Evolutionary conservation across 2,113 vertebrate species (phyloP), one percentile per base, ranked within the genome.

Genomic region (Datnioides undecimradiatus): DNA sequence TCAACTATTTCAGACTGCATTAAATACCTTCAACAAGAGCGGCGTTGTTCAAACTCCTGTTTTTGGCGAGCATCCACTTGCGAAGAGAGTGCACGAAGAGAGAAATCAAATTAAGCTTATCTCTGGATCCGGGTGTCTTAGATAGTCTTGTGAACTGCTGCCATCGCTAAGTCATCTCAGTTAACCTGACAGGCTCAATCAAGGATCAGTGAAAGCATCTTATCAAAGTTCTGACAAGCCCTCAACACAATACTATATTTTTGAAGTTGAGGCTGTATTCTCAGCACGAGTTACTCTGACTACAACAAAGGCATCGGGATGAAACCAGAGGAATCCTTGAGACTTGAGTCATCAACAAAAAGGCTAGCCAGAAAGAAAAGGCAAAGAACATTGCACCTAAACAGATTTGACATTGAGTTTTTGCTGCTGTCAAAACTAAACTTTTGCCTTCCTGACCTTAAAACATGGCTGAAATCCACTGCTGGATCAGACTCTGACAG

Each of bases 21-120:
- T 57, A 70, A 73, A 19, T 12, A 23, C 55, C 45, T 36, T 68
- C 29, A 84, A 84, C 73, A 84, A 41, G 55, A 52, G 55, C 6
- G 34, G 52, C 57, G 52, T 78, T 76, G 79, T 82, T 76, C 34
- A 6, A 23, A 29, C 29, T 41, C 38, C 48, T 63, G 45, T 72
- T 79, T 79, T 75, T 80, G 65, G 74, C 52, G 57, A 41, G 8
- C 0, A 1, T 69, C 60, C 63, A 79, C 21, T 5, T 25, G 40
- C 33, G 6, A 27, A 72, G 8, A 59, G 29, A 63, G 34, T 29
- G 62, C 40, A 59, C 2, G 29, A 52, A 31, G 54, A n/a, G n/a
- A n/a, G 82, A 64, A 85, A 85, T 84, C 27, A 0, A 71, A 86
- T 68, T 8, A 33, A 70, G 19, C 59, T 75, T 2, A 77, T 86